Percentiles rank a stretch among this genome's conserved stretches.
Evolutionary conservation across 2,888 invertebrate species (phyloP).

Genomic region (Andrena hattorfiana): DNA sequence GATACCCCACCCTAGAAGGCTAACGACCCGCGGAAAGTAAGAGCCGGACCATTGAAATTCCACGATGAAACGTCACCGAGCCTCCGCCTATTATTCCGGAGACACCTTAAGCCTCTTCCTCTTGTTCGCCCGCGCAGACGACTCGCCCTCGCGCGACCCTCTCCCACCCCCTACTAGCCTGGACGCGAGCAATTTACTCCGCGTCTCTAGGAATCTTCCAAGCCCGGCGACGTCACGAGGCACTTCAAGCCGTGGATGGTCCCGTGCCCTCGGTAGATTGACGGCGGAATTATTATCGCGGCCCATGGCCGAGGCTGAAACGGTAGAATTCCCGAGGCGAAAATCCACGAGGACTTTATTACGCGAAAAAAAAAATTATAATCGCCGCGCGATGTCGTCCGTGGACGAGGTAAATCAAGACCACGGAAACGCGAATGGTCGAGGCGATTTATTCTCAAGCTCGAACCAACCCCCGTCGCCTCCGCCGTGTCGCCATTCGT

Average conservation of each 20-base stretch:
- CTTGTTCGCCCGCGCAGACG: slow-evolving; percentile 43
- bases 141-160: not conserved
- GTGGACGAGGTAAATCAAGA: slow-evolving; percentile 6
- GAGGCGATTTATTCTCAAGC: slow-evolving; percentile 30
- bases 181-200: slow-evolving; percentile 26
- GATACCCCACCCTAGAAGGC: slow-evolving; percentile 50
- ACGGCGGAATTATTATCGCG: not conserved
- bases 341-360: slow-evolving; percentile 1
- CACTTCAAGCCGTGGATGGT: no score
- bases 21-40: slow-evolving; percentile 55
- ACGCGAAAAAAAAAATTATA: slow-evolving; percentile 12
- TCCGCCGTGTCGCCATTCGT: slow-evolving; percentile 34
- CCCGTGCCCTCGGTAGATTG: no score
- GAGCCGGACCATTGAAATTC: slow-evolving; percentile 45
- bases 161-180: not conserved
- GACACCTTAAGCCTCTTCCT: slow-evolving; percentile 53
- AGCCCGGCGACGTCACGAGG: not conserved
- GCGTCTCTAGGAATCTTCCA: not conserved
- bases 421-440: slow-evolving; percentile 7
- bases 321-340: not conserved
- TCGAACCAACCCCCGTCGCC: slow-evolving; percentile 9
- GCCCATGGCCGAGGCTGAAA: no score
- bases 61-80: slow-evolving; percentile 43
- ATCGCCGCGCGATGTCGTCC: slow-evolving; percentile 1
- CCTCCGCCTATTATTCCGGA: slow-evolving; percentile 39